A percentile compares a stretch with the other conserved stretches of the same genome.
Conservation (phyloP, 1,140 invertebrate genomes). For the Argopecten irradians region DNA sequence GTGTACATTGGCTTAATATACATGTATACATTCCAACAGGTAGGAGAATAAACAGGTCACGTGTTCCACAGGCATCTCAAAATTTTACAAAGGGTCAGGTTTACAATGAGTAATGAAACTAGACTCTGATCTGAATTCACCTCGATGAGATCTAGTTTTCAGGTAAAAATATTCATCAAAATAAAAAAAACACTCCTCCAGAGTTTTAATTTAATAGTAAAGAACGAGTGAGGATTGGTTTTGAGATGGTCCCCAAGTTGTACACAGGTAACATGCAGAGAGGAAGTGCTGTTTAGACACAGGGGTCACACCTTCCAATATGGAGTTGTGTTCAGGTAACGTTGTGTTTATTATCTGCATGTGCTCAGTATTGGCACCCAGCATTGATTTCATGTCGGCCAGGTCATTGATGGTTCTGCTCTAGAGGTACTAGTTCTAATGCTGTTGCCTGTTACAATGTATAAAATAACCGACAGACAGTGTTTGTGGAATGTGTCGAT, state of each 20-base stretch:
- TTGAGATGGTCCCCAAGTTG: background rate
- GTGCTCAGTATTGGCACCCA: background rate
- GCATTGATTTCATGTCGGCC: background rate
- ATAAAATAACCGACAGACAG: background rate
- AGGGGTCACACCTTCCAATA: slow-evolving; percentile 21
- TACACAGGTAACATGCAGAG: background rate
- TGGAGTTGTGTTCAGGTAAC: slow-evolving; percentile 19
- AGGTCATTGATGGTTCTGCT: background rate
- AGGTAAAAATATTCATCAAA: background rate
- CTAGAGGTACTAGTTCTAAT: background rate
- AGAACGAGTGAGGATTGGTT: background rate
- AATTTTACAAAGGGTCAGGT: background rate
- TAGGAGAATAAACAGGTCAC: background rate
- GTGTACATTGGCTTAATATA: background rate
- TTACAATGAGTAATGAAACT: background rate
- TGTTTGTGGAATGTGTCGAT: background rate
- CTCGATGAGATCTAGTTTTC: background rate
- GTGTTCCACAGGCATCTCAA: slow-evolving; percentile 19
- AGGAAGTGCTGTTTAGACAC: background rate
- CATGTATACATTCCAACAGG: slow-evolving; percentile 15
- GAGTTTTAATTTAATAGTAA: background rate
- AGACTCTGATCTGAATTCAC: background rate
- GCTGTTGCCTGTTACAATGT: background rate
- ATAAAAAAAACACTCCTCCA: background rate
- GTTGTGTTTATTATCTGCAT: slow-evolving; percentile 17